phyloP scores from a whole-genome alignment of 1,140 invertebrate species.

The Micrasema minimum region DNA sequence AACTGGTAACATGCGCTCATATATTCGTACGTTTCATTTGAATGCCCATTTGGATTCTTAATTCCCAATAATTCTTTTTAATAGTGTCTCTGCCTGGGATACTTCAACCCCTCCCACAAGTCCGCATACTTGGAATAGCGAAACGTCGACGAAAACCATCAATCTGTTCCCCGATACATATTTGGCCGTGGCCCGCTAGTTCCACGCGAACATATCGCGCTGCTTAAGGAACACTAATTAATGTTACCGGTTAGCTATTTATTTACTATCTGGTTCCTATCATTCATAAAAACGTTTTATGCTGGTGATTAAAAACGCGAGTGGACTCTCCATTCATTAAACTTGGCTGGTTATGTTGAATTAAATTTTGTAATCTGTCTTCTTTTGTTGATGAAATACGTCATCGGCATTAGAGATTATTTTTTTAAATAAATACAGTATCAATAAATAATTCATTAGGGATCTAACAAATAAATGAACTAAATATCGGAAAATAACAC shows the following conservation, averaged over 20 bases:
- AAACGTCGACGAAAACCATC: slow-evolving; percentile 9
- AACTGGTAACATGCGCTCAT: slow-evolving; percentile 28
- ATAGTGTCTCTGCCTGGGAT: slow-evolving; percentile 15
- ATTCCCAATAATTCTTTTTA: slow-evolving; percentile 38
- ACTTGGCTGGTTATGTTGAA: too few relatives aligned
- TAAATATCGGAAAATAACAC: too few relatives aligned
- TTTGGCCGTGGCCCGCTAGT: not conserved
- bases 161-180: slow-evolving; percentile 23
- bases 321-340: slow-evolving; percentile 8
- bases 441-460: too few relatives aligned
- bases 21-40: slow-evolving; percentile 35
- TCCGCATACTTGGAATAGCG: slow-evolving; percentile 23
- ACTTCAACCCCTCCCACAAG: not conserved
- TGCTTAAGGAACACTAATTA: slow-evolving; percentile 8
- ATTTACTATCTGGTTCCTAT: slow-evolving; percentile 23
- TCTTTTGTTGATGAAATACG: too few relatives aligned
- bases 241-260: slow-evolving; percentile 12
- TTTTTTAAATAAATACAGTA: too few relatives aligned
- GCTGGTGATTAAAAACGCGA: slow-evolving; percentile 1
- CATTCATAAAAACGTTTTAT: slow-evolving; percentile 33
- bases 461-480: too few relatives aligned
- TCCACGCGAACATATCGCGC: not conserved
- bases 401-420: too few relatives aligned
- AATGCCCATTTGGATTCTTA: slow-evolving; percentile 37
- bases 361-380: too few relatives aligned